Evolutionary conservation across 1,140 invertebrate genomes (phyloP).

Genomic region (Heliothis subflexa): DNA sequence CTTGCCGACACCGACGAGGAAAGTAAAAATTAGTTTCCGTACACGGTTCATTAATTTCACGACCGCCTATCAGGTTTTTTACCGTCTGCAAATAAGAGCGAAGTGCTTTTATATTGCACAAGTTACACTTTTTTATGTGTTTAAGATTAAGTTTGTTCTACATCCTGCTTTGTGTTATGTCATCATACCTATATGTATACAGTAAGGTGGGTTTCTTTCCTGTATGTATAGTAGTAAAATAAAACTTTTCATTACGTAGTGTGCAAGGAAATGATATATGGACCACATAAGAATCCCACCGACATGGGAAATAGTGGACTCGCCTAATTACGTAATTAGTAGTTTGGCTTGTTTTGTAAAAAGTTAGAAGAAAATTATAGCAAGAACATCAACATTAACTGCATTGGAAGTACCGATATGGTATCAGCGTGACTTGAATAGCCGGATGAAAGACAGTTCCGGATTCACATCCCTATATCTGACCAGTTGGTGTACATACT

Average conservation of each 20-base stretch:
- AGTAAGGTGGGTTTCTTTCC: neutral
- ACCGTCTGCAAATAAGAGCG: conserved; percentile 40
- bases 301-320: neutral
- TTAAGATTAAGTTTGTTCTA: conserved; percentile 47
- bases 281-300: neutral
- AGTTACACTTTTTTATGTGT: conserved; percentile 45
- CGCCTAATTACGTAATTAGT: conserved; percentile 20
- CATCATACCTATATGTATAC: neutral
- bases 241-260: conserved; percentile 9
- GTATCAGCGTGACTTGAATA: conserved; percentile 19
- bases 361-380: conserved; percentile 1
- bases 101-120: conserved; percentile 47
- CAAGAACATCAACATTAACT: neutral
- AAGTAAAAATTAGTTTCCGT: conserved; percentile 55
- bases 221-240: conserved; percentile 15
- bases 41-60: conserved; percentile 56
- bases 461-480: neutral
- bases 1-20: conserved; percentile 13
- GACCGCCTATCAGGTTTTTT: conserved; percentile 49
- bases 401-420: conserved; percentile 37
- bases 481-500: neutral
- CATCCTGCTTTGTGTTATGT: conserved; percentile 52
- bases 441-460: conserved; percentile 34
- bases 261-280: conserved; percentile 13
- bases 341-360: neutral